Base-by-base conservation (phyloP, 2,888 invertebrate species). In the Idaea dimidiata region DNA sequence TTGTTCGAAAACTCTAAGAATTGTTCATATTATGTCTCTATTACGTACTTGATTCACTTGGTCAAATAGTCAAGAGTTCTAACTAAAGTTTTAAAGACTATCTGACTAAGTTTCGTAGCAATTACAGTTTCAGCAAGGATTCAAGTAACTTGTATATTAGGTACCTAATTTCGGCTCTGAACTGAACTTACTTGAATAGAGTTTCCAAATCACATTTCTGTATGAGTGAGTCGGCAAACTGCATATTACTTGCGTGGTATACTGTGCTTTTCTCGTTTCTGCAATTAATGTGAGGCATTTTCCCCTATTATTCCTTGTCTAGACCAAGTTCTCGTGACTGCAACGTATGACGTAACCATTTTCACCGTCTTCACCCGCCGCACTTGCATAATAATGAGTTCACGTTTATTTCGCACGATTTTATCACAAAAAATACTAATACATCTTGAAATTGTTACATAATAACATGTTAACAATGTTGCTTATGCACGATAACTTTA, bases 351-450 rank as follows among this genome's bases (percentile, higher is more conserved):
- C 75, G 81, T 78, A 82, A 83, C 75, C 70, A 76, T 79, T 80
- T 82, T 81, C 77, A 77, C 80, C 76, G 75, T 70, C 75, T 72
- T 73, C 71, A 71, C 74, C 71, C 66, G 69, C 73, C 75, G 71
- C 64, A 69, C 76, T 79, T 81, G 79, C 79, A 81, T 81, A 82
- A 78, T 79, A 78, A 78, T 75, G 72, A 76, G 75, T 73, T 72
- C 77, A 76, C 77, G 79, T 76, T 75, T 74, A 74, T 76, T 78
- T 79, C 67, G 75, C 81, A 79, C 80, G 81, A 77, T 74, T 75
- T 76, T 74, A 70, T 70, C 67, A 67, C 73, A 76, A 79, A 79
- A 76, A 78, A 72, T 59, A 59, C 33, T 57, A 61, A 66, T 61
- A 55, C 67, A 68, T 68, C 66, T 66, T 62, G 63, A 70, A 66